phyloP scores from a whole-genome alignment of 2,113 vertebrate species.

The Gallinago undulata region DNA sequence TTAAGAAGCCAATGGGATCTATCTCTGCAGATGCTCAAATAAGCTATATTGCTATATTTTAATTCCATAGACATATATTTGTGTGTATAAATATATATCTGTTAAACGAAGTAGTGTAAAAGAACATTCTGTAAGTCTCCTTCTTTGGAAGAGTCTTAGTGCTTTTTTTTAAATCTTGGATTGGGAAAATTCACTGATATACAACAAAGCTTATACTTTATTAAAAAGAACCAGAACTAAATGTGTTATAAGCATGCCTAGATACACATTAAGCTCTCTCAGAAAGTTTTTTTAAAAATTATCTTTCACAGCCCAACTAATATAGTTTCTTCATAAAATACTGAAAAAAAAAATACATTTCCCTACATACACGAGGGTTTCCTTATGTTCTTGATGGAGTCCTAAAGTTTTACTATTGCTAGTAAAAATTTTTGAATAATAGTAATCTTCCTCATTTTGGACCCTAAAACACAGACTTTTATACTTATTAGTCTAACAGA shows the following conservation, averaged over 20 bases:
- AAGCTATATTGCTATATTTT: background rate
- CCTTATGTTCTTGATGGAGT: background rate
- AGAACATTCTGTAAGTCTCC: background rate
- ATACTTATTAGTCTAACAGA: background rate
- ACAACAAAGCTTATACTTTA: background rate
- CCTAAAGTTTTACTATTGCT: background rate
- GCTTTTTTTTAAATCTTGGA: background rate
- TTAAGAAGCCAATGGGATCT: background rate
- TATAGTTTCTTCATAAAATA: background rate
- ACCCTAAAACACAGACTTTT: background rate
- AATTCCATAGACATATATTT: background rate
- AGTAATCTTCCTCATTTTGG: background rate
- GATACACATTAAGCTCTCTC: background rate
- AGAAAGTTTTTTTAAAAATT: background rate
- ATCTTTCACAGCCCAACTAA: background rate
- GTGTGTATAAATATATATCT: background rate
- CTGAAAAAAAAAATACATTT: background rate
- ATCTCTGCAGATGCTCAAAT: background rate
- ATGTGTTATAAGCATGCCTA: background rate
- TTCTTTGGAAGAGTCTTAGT: background rate
- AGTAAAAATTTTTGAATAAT: background rate
- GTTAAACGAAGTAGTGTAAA: background rate
- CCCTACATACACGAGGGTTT: background rate
- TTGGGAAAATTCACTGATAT: background rate
- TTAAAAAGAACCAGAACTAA: background rate